Percentiles rank a stretch among this genome's conserved stretches.
phyloP scores from a whole-genome alignment of 2,888 invertebrate genomes.

The Punctoribates punctum region DNA sequence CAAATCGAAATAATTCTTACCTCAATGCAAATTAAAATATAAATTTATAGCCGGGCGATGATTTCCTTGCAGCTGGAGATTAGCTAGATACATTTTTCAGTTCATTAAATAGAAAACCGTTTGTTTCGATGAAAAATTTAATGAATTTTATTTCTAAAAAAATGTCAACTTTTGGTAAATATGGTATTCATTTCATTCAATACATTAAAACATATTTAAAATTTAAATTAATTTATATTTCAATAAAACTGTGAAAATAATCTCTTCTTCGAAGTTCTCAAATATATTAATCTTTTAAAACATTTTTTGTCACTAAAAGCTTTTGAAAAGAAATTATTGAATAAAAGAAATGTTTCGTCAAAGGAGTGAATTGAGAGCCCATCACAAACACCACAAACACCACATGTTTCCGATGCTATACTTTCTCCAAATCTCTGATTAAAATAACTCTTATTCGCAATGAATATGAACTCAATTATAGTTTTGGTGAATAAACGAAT shows the following conservation, averaged over 20 bases:
- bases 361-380: neutral
- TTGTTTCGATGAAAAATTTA: neutral
- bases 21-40: too few relatives aligned
- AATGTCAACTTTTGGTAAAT: neutral
- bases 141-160: neutral
- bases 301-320: too few relatives aligned
- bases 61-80: too few relatives aligned
- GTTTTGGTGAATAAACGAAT: neutral
- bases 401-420: too few relatives aligned
- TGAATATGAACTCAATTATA: too few relatives aligned
- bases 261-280: neutral
- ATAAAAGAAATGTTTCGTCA: neutral
- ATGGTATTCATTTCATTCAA: neutral
- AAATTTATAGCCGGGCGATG: too few relatives aligned
- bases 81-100: too few relatives aligned
- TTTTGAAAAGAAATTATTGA: neutral
- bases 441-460: too few relatives aligned
- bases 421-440: too few relatives aligned
- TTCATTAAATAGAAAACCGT: too few relatives aligned
- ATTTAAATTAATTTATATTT: neutral
- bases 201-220: neutral
- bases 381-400: too few relatives aligned
- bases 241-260: conserved; percentile 21
- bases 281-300: neutral
- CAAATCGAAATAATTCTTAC: too few relatives aligned